phyloP scores from a whole-genome alignment of 92 coral and sea anemone species.

The Zoanthus solanderi region DNA sequence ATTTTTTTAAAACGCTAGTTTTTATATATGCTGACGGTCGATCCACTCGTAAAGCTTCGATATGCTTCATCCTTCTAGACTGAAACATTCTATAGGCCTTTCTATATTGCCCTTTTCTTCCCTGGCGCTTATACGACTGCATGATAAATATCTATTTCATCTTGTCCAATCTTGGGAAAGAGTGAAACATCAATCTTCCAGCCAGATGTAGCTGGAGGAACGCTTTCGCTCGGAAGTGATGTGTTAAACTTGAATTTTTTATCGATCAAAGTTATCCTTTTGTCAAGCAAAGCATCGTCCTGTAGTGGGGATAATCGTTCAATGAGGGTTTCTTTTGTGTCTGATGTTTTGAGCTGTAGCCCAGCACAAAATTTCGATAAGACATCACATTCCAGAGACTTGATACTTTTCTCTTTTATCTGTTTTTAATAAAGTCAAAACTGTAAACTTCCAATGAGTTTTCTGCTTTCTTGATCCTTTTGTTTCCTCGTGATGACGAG shows the following conservation, averaged over 20 bases:
- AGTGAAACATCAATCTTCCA: slow-evolving; percentile 55
- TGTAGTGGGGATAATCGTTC: slow-evolving; percentile 49
- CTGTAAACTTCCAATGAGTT: slow-evolving; percentile 28
- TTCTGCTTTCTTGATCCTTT: slow-evolving; percentile 7
- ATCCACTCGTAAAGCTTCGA: slow-evolving; percentile 47
- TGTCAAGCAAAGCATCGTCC: slow-evolving; percentile 50
- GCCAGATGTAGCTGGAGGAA: slow-evolving; percentile 62
- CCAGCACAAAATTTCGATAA: slow-evolving; percentile 56
- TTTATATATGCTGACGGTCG: slow-evolving; percentile 33
- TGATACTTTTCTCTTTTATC: slow-evolving; percentile 25
- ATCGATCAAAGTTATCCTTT: slow-evolving; percentile 40
- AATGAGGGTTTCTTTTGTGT: slow-evolving; percentile 52
- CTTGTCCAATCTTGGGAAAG: slow-evolving; percentile 41
- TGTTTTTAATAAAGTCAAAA: slow-evolving; percentile 54
- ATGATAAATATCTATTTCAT: slow-evolving; percentile 33
- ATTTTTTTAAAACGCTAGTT: slow-evolving; percentile 63
- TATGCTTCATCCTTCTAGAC: slow-evolving; percentile 60
- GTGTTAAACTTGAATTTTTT: slow-evolving; percentile 53
- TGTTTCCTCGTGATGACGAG: not conserved
- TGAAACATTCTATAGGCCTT: slow-evolving; percentile 62
- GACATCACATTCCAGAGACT: slow-evolving; percentile 49
- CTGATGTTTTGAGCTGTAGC: slow-evolving; percentile 57
- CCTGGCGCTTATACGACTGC: slow-evolving; percentile 46
- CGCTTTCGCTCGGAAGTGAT: slow-evolving; percentile 53
- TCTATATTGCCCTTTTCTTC: slow-evolving; percentile 62